Percentiles rank a stretch among this genome's conserved stretches.
Evolutionary conservation across 2,888 invertebrate species (phyloP).

Genomic region (Cecidostiba fungosa): DNA sequence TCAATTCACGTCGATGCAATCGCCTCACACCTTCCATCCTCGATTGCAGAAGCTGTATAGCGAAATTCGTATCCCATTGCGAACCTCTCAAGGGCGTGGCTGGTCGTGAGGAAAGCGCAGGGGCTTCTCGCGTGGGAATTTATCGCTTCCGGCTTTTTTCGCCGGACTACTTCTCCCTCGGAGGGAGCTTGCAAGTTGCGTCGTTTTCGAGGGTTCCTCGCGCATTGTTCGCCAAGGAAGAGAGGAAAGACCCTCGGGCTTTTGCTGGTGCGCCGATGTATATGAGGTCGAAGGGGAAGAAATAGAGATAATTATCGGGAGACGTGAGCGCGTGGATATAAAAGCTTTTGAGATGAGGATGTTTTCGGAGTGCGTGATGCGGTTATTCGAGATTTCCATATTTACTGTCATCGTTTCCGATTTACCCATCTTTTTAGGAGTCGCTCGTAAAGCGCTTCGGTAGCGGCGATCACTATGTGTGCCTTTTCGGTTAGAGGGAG

Average conservation of each 20-base stretch:
- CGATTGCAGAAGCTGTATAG: neutral
- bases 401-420: neutral
- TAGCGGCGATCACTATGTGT: neutral
- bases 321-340: neutral
- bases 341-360: neutral
- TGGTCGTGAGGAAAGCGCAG: neutral
- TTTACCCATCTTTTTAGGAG: neutral
- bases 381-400: neutral
- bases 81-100: slow-evolving; percentile 51
- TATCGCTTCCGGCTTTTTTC: slow-evolving; percentile 47
- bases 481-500: neutral
- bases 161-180: neutral
- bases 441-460: neutral
- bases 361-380: neutral
- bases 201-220: neutral
- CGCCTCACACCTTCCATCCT: neutral
- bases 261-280: neutral
- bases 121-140: slow-evolving; percentile 21
- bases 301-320: neutral
- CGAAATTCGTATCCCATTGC: neutral
- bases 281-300: neutral
- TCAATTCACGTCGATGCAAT: neutral
- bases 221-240: neutral
- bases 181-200: slow-evolving; percentile 24
- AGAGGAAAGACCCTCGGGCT: neutral